Evolutionary conservation across 2,113 vertebrate species (phyloP).

Genomic region (Speoplatyrhinus poulsoni): DNA sequence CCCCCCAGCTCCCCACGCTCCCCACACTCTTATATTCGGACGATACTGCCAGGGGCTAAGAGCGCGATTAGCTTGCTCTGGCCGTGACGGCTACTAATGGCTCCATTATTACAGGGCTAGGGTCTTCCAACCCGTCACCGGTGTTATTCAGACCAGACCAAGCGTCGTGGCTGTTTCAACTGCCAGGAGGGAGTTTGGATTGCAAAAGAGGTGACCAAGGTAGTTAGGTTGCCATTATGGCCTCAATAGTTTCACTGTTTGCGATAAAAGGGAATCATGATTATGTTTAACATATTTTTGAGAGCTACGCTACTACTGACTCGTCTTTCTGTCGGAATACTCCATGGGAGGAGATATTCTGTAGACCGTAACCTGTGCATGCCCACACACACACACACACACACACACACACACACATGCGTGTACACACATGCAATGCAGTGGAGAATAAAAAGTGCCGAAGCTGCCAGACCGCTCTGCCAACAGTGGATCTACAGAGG

Average conservation of each 20-base stretch:
- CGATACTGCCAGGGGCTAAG: conserved; percentile 17
- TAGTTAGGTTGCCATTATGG: too few relatives aligned
- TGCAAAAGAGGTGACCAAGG: not conserved
- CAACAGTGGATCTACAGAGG: conserved; percentile 41
- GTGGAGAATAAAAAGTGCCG: conserved; percentile 58
- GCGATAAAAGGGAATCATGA: too few relatives aligned
- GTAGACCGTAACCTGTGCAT: too few relatives aligned
- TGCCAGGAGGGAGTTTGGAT: not conserved
- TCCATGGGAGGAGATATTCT: too few relatives aligned
- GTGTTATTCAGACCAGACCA: conserved; percentile 22
- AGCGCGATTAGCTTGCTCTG: conserved; percentile 14
- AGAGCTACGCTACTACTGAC: too few relatives aligned
- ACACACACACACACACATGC: not conserved
- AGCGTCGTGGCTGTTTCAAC: conserved; percentile 3
- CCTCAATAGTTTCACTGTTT: too few relatives aligned
- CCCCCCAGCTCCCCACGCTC: conserved; percentile 46
- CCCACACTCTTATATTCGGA: conserved; percentile 35
- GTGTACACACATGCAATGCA: not conserved
- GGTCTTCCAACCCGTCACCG: conserved; percentile 36
- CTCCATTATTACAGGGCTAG: conserved; percentile 42
- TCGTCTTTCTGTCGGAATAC: too few relatives aligned
- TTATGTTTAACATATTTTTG: too few relatives aligned
- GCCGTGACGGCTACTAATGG: conserved; percentile 40
- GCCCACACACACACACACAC: not conserved
- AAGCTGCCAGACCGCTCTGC: conserved; percentile 40